Evolutionary conservation across 2,113 vertebrate species (phyloP), one percentile per base, ranked within the genome.

Genomic region (Pan paniscus): DNA sequence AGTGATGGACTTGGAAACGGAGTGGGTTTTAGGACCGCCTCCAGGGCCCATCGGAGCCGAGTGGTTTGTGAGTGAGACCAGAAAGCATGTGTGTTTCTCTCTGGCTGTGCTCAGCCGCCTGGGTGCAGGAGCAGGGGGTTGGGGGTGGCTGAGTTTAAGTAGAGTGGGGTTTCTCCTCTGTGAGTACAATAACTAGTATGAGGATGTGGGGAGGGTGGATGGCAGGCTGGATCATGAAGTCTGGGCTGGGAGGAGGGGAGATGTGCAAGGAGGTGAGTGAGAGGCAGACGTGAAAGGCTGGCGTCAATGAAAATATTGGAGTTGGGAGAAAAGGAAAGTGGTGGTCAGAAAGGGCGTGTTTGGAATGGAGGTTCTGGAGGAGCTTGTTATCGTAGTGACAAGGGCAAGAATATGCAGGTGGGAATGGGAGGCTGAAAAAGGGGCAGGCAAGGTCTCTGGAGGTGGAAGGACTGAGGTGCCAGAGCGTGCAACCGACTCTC

Each of bases 181-280:
- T 11, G 17, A 67, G 23, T 20, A 10, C 3, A 20, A 7, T 17
- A 23, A 20, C 13, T 1, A n/a, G 38, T 10, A 43, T 0, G 1
- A 32, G 67, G 8, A 1, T 16, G 16, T 6, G 64, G 16, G 11
- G 3, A 6, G 38, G 27, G 8, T 2, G 27, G n/a, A 6, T 10
- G 0, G 0, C 6, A 68, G 50, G 25, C 18, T 8, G 25, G 25
- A 1, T 32, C 0, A 0, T 30, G 23, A 11, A 23, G 30, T 14
- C 40, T 22, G 52, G 35, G 70, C 50, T 2, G 4, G 9, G 30
- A 0, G 0, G 35, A 75, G 43, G 5, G 1, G 14, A 68, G 57
- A 1, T 0, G 6, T 17, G 12, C 4, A 18, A 27, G 78, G 25
- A n/a, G 14, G 25, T 35, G 68, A n/a, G 46, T 1, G 8, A 14